Evolutionary conservation across 1,140 invertebrate species (phyloP).

Genomic region (Holotrichia oblita): DNA sequence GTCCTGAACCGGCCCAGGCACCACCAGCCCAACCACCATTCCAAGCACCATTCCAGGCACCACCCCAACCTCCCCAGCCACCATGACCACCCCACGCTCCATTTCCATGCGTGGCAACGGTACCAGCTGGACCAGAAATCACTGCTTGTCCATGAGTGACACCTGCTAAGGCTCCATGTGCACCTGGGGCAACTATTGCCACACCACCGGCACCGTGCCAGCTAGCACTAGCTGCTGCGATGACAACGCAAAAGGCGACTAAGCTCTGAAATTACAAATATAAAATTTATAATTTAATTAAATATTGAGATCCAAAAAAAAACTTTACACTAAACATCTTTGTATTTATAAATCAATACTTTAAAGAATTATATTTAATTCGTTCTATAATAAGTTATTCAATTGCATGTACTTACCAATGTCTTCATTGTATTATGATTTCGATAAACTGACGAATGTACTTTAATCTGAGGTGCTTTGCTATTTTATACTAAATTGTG

Average conservation of each 20-base stretch:
- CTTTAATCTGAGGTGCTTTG: neutral
- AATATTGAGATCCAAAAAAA: no score
- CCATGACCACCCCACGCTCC: conserved; percentile 37
- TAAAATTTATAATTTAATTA: conserved; percentile 26
- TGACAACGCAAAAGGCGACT: conserved; percentile 35
- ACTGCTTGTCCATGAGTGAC: conserved; percentile 1
- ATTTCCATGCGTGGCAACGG: conserved; percentile 25
- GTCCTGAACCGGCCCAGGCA: conserved; percentile 48
- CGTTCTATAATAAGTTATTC: neutral
- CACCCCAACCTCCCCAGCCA: conserved; percentile 41
- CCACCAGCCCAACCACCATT: conserved; percentile 38
- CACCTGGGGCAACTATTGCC: neutral
- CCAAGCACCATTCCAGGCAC: conserved; percentile 37
- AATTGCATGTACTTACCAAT: conserved; percentile 41
- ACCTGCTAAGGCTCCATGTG: conserved; percentile 15
- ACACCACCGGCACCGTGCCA: conserved; percentile 38
- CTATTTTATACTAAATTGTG: conserved; percentile 34
- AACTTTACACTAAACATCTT: no score
- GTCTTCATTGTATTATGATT: conserved; percentile 43
- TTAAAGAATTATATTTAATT: no score
- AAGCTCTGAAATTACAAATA: conserved; percentile 31
- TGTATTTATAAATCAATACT: no score
- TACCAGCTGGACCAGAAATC: conserved; percentile 20
- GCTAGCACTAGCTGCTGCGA: conserved; percentile 41
- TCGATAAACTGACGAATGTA: conserved; percentile 4